A percentile compares a stretch with the other conserved stretches of the same genome.
phyloP scores from a whole-genome alignment of 2,797 vertebrate genomes.

The Lagorchestes hirsutus region DNA sequence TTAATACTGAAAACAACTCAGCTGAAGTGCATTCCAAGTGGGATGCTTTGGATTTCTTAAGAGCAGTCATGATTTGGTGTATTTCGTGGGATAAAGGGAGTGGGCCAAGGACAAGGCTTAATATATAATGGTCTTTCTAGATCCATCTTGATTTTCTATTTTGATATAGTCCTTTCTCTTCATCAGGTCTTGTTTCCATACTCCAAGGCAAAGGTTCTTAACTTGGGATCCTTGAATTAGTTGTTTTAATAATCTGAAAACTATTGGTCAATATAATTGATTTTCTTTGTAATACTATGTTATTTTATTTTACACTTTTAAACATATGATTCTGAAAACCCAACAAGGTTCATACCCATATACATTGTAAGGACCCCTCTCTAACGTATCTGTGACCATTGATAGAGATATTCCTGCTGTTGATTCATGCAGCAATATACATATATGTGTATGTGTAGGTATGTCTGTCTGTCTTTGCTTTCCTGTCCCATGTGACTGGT shows the following conservation, averaged over 20 bases:
- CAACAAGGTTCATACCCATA: no score
- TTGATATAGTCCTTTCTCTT: not conserved
- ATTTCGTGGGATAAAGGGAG: not conserved
- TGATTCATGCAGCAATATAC: not conserved
- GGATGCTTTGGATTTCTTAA: not conserved
- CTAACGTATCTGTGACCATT: no score
- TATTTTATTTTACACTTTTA: not conserved
- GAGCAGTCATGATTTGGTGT: not conserved
- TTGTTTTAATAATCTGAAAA: not conserved
- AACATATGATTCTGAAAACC: not conserved
- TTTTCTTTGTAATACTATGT: not conserved
- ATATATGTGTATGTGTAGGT: no score
- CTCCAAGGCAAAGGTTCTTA: not conserved
- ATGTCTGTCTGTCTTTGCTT: not conserved
- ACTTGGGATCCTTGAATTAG: not conserved
- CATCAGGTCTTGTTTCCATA: not conserved
- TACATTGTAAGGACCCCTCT: not conserved
- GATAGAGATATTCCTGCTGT: not conserved
- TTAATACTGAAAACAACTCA: not conserved
- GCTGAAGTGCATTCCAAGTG: not conserved
- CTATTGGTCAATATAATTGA: not conserved
- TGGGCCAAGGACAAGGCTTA: not conserved
- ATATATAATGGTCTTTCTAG: not conserved
- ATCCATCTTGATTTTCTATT: not conserved
- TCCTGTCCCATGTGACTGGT: not conserved